A percentile compares a stretch with the other conserved stretches of the same genome.
phyloP scores from a whole-genome alignment of 1,140 invertebrate genomes.

The Hetaerina americana region DNA sequence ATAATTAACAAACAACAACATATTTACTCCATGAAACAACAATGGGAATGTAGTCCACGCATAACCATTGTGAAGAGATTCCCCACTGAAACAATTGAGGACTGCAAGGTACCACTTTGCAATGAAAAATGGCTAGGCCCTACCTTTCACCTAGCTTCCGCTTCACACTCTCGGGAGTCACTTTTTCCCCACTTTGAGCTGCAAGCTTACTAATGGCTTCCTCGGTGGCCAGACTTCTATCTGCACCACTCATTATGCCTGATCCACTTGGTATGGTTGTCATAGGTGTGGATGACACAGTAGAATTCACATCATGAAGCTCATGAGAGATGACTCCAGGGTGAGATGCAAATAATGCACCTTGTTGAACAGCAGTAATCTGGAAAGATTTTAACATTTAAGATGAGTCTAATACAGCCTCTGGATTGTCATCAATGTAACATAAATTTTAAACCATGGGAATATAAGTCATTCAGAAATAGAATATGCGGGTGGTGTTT shows the following conservation, averaged over 20 bases:
- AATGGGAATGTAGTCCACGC: too few species aligned
- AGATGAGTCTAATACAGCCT: too few species aligned
- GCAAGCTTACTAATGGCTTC: background rate
- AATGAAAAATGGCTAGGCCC: background rate
- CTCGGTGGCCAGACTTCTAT: background rate
- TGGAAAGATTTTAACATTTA: constrained; percentile 19
- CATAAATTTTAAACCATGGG: too few species aligned
- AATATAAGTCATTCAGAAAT: too few species aligned
- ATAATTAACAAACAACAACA: too few species aligned
- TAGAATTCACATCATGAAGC: background rate
- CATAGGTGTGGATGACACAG: background rate
- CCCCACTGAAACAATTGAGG: too few species aligned
- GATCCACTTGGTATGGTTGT: background rate
- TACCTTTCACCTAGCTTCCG: background rate
- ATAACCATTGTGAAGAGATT: too few species aligned
- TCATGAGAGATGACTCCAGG: background rate
- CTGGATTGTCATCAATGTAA: too few species aligned
- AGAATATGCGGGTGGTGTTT: too few species aligned
- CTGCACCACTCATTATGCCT: background rate
- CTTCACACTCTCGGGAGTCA: background rate
- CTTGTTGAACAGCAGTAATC: constrained; percentile 38
- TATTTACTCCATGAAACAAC: too few species aligned
- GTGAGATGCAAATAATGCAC: constrained; percentile 24
- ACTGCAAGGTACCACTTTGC: too few species aligned
- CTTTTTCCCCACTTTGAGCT: background rate